phyloP scores from a whole-genome alignment of 2,888 invertebrate species.

The Sinopyrophorus schimmeli region DNA sequence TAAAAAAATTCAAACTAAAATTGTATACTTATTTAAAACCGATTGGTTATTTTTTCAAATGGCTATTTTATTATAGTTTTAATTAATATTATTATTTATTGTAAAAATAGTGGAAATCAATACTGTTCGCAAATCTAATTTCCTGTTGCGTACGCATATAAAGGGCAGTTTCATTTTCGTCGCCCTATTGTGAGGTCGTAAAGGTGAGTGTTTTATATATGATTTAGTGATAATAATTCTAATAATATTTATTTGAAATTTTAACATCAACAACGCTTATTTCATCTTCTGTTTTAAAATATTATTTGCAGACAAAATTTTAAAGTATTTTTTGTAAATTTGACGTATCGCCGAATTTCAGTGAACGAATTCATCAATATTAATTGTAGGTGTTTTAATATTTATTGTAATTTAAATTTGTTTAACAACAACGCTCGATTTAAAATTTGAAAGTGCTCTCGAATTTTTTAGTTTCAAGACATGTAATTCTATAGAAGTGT shows the following conservation, averaged over 20 bases:
- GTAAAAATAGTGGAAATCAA: constrained; percentile 21
- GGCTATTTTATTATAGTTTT: too few species aligned
- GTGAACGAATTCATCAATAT: too few species aligned
- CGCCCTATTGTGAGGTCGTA: constrained; percentile 46
- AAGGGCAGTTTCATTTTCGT: constrained; percentile 46
- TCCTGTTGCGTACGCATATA: constrained; percentile 47
- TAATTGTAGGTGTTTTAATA: too few species aligned
- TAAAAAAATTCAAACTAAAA: too few species aligned
- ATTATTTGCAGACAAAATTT: constrained; percentile 10
- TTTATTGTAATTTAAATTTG: too few species aligned
- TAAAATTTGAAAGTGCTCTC: too few species aligned
- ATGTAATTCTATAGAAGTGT: too few species aligned
- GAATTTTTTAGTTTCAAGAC: too few species aligned
- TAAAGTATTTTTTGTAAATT: constrained; percentile 8
- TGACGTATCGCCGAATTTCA: constrained; percentile 4
- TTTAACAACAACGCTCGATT: too few species aligned
- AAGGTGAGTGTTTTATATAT: constrained; percentile 36
- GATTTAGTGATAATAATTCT: constrained; percentile 14
- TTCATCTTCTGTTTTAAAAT: constrained; percentile 7
- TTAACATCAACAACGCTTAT: not conserved
- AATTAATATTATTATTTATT: too few species aligned
- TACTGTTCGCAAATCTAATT: constrained; percentile 35
- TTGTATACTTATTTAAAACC: too few species aligned
- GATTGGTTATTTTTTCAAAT: too few species aligned
- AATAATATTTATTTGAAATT: constrained; percentile 9